A percentile compares a stretch with the other conserved stretches of the same genome.
These are phyloP conservation scores for Capromys pilorides DNA, from an alignment of 2,797 vertebrate species.

Conservation along the genomic window DNA sequence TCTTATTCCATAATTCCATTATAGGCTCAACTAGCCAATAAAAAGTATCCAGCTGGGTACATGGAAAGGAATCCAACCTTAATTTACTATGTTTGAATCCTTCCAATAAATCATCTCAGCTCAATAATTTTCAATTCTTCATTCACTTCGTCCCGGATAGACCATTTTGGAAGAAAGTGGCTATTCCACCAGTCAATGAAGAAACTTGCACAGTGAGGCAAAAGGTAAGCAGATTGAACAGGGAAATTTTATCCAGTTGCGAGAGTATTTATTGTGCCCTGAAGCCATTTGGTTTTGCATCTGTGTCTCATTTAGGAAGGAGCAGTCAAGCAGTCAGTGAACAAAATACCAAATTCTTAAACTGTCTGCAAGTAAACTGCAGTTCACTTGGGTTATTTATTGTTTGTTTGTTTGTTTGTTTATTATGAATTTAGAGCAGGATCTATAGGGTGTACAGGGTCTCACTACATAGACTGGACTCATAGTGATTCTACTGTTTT, in stretches of 20 bases:
- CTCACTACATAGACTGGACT: too few relatives aligned
- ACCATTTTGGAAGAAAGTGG: slow-evolving; percentile 59
- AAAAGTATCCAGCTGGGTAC: slow-evolving; percentile 62
- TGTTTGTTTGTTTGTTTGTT: too few relatives aligned
- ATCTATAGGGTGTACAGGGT: too few relatives aligned
- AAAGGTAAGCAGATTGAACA: slow-evolving; percentile 48
- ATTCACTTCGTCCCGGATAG: slow-evolving; percentile 60
- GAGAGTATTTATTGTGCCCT: slow-evolving; percentile 55
- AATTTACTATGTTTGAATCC: slow-evolving; percentile 70
- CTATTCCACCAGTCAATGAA: slow-evolving; percentile 48
- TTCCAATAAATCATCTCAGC: slow-evolving; percentile 68
- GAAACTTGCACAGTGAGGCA: slow-evolving; percentile 60
- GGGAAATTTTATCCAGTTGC: slow-evolving; percentile 44
- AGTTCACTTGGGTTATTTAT: background rate
- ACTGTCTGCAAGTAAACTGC: slow-evolving; percentile 12
- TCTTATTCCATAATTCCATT: slow-evolving; percentile 62
- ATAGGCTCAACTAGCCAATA: slow-evolving; percentile 75
- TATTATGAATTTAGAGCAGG: too few relatives aligned
- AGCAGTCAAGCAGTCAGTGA: slow-evolving; percentile 7
- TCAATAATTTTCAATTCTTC: slow-evolving; percentile 68
- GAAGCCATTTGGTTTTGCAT: slow-evolving; percentile 47
- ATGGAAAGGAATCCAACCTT: slow-evolving; percentile 55
- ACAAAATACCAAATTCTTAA: slow-evolving; percentile 61
- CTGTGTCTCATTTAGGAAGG: slow-evolving; percentile 49
- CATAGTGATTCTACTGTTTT: too few relatives aligned